Conservation (phyloP, 2,113 vertebrate genomes). For the Semicossyphus pulcher region DNA sequence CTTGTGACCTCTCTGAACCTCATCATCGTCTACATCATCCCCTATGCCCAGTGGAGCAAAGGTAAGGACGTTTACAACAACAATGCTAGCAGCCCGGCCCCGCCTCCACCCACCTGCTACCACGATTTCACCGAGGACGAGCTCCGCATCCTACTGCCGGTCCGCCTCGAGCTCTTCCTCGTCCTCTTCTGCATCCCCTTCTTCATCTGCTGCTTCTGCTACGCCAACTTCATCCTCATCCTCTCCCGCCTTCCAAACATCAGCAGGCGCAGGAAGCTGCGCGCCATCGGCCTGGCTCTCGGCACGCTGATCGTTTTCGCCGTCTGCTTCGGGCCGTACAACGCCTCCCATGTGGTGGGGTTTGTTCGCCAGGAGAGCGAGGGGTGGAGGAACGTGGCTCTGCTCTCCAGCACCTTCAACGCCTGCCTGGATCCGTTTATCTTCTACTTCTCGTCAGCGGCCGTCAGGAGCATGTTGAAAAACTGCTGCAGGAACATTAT, state of each 20-base stretch:
- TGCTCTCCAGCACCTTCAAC: slow-evolving; percentile 82
- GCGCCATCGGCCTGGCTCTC: slow-evolving; percentile 81
- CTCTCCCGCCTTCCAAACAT: slow-evolving; percentile 80
- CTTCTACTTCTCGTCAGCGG: slow-evolving; percentile 84
- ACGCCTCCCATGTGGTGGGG: slow-evolving; percentile 87
- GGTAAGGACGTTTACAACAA: rapidly evolving
- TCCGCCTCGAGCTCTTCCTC: slow-evolving; percentile 86
- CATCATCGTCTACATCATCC: slow-evolving; percentile 85
- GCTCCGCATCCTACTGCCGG: slow-evolving; percentile 75
- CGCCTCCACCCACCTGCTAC: slow-evolving; percentile 80
- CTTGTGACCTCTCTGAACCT: slow-evolving; percentile 84
- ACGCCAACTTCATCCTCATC: slow-evolving; percentile 83
- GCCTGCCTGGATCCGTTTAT: slow-evolving; percentile 85
- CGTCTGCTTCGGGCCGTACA: slow-evolving; percentile 87
- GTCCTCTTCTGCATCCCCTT: slow-evolving; percentile 86
- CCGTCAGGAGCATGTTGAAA: slow-evolving; percentile 74
- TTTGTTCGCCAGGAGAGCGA: slow-evolving; percentile 64
- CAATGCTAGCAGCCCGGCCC: background rate
- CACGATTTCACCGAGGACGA: slow-evolving; percentile 78
- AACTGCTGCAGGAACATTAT: slow-evolving; percentile 61
- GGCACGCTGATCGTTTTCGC: slow-evolving; percentile 86
- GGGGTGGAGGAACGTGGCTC: slow-evolving; percentile 76
- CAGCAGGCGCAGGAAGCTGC: slow-evolving; percentile 69
- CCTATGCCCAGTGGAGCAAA: slow-evolving; percentile 57
- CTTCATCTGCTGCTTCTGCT: slow-evolving; percentile 84